Conservation (phyloP, 2,797 vertebrate genomes). For the Chloroceryle amazona region DNA sequence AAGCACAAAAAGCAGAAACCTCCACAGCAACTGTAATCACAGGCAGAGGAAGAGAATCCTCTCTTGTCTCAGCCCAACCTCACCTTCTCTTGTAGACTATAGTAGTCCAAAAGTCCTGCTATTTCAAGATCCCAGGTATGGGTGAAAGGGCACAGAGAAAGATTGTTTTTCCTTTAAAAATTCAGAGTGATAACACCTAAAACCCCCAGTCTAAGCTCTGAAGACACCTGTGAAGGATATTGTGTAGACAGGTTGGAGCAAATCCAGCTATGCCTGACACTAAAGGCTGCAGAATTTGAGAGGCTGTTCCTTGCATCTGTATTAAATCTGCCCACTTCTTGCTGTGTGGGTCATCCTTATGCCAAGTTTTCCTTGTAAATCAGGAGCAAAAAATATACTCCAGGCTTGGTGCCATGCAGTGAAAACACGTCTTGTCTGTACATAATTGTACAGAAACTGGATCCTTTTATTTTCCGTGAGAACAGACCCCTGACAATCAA, state of each 20-base stretch:
- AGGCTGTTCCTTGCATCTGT: conserved; percentile 10
- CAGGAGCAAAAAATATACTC: conserved; percentile 64
- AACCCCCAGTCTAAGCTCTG: neutral
- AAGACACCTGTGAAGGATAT: neutral
- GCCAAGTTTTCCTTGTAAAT: conserved; percentile 71
- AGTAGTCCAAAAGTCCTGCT: neutral
- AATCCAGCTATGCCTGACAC: neutral
- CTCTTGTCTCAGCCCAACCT: neutral
- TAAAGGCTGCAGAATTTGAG: neutral
- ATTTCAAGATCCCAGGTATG: neutral
- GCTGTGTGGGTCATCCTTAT: conserved; percentile 53
- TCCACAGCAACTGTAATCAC: neutral
- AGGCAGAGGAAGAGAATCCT: neutral
- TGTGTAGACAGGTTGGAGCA: neutral
- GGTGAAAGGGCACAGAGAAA: neutral
- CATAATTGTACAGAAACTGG: conserved; percentile 63
- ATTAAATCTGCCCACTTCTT: conserved; percentile 55
- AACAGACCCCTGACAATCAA: conserved; percentile 60
- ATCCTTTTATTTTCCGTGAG: conserved; percentile 62
- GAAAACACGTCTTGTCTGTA: conserved; percentile 71
- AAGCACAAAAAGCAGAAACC: neutral
- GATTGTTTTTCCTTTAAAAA: neutral
- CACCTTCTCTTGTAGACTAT: neutral
- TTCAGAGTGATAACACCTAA: neutral
- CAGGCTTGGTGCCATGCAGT: conserved; percentile 67